Base-by-base conservation (phyloP, 2,113 vertebrate genomes). In the Petrocephalus microphthalmus region DNA sequence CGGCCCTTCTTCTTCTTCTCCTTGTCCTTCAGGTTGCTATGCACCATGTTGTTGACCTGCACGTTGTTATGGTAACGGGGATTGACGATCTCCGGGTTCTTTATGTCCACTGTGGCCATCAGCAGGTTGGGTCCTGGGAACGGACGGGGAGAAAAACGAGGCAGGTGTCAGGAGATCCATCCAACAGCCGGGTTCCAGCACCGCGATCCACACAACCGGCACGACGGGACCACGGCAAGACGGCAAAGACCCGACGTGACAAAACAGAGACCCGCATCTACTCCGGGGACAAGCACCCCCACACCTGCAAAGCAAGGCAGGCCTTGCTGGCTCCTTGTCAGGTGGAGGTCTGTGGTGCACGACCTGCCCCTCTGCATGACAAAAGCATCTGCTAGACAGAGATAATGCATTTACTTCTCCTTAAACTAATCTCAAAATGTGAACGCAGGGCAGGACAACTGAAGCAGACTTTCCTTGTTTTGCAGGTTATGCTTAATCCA, bases 1-100 rank as follows among this genome's bases (percentile, higher is more conserved):
- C 99, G 99, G 92, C 94, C 96, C 93, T 99, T 99, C 95, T 98
- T 99, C 95, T 98, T 97, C 93, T 98, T 99, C 95, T 98, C 98
- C 95, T 98, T 97, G 93, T 97, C 96, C 96, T 96, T 96, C 91
- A 97, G 95, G 10, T 94, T 97, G 94, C 96, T 95, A 93, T 97
- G 96, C n/a, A 96, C 95, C 91, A 96, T 95, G 93, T 96, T 93
- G 94, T 96, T 96, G 91, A 98, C 94, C 95, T 97, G 97, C 90
- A 96, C 95, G 93, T 96, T 93, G 94, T 96, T 96, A 93, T 93
- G 92, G 89, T 94, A 96, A 91, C 97, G 96, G 84, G 95, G 95
- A 57, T 93, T 97, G 93, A 94, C 97, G 92, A 99, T 99, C 96
- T 99, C 98, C 1, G 98, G 98, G 93, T 99, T 99, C 95, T 97